Conservation (phyloP, 2,888 invertebrate species). For the Margaritifera margaritifera region DNA sequence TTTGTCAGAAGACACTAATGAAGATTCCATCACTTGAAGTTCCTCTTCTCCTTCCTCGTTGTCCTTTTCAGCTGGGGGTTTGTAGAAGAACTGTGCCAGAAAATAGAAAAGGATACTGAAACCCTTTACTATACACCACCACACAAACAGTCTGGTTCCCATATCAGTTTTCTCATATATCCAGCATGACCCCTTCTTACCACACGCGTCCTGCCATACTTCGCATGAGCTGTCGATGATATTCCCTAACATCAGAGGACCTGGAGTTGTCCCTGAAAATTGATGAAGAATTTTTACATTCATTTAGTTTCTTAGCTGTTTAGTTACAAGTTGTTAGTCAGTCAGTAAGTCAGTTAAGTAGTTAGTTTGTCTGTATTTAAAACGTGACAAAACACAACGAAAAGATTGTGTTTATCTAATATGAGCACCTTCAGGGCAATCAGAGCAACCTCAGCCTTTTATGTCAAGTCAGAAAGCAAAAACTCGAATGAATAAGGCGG, state of each 20-base stretch:
- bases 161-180: constrained; percentile 45
- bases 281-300: background rate
- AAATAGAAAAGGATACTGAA: constrained; percentile 38
- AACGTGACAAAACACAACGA: too few species aligned
- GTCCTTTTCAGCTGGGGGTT: constrained; percentile 11
- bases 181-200: constrained; percentile 41
- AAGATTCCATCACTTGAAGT: too few species aligned
- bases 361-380: too few species aligned
- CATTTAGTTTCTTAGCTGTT: background rate
- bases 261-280: constrained; percentile 45
- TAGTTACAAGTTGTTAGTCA: background rate
- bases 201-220: constrained; percentile 44
- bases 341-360: background rate
- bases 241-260: constrained; percentile 43
- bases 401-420: too few species aligned
- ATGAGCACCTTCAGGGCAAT: too few species aligned
- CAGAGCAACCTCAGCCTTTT: too few species aligned
- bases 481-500: too few species aligned
- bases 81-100: constrained; percentile 41
- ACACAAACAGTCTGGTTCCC: constrained; percentile 44
- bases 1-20: too few species aligned
- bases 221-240: constrained; percentile 50
- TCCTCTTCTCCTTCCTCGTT: constrained; percentile 5
- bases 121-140: constrained; percentile 45
- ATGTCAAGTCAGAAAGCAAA: too few species aligned